Percentiles rank a stretch among this genome's conserved stretches.
Evolutionary conservation across 2,888 invertebrate species (phyloP).

Genomic region (Bombylius discolor): DNA sequence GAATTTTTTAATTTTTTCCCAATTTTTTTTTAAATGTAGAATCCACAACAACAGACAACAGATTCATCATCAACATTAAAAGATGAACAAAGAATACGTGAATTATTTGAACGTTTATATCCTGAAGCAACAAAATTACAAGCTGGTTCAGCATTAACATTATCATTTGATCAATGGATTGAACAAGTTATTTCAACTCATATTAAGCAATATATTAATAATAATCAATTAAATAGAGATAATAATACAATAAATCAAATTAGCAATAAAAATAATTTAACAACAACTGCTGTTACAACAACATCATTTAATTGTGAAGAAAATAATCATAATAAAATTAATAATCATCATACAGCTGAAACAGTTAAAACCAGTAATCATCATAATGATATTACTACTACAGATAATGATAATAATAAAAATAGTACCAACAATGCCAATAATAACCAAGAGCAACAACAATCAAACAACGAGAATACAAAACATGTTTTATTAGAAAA

Average conservation of each 20-base stretch:
- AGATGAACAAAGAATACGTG: slow-evolving; percentile 28
- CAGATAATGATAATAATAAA: slow-evolving; percentile 18
- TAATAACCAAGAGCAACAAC: slow-evolving; percentile 7
- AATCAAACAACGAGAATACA: slow-evolving; percentile 18
- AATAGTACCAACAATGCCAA: slow-evolving; percentile 18
- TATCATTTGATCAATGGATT: slow-evolving; percentile 32
- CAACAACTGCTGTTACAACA: background rate
- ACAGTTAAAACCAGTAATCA: background rate
- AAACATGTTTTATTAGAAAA: slow-evolving; percentile 43
- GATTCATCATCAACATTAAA: slow-evolving; percentile 6
- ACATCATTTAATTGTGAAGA: background rate
- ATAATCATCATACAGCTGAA: slow-evolving; percentile 20
- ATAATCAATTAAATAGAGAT: slow-evolving; percentile 19
- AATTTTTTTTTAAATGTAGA: too few relatives aligned
- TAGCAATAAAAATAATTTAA: background rate
- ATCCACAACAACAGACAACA: background rate
- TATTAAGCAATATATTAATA: slow-evolving; percentile 23
- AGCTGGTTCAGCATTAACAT: slow-evolving; percentile 25
- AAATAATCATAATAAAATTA: slow-evolving; percentile 26
- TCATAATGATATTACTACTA: background rate
- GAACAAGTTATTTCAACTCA: slow-evolving; percentile 31
- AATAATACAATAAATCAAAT: slow-evolving; percentile 16
- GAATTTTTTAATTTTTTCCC: too few relatives aligned
- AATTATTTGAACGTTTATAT: slow-evolving; percentile 31
- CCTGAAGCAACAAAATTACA: slow-evolving; percentile 30